Conservation (phyloP, 2,888 invertebrate species). For the Dynastes tityus region DNA sequence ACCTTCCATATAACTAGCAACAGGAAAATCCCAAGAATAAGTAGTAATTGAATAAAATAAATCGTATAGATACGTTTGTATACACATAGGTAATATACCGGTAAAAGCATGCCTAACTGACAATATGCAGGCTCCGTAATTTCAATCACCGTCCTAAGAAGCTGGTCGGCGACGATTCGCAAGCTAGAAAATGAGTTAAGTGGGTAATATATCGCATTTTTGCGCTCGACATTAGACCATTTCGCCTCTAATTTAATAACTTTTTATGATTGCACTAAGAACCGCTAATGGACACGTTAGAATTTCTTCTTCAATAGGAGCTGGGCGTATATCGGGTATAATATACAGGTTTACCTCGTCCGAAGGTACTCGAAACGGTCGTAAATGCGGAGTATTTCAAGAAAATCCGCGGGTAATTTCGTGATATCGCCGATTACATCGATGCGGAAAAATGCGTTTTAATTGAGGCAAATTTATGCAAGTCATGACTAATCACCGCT, state of each 20-base stretch:
- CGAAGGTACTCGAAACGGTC: not conserved
- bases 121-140: not conserved
- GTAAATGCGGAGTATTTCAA: slow-evolving; percentile 3
- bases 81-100: not conserved
- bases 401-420: slow-evolving; percentile 8
- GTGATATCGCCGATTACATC: not conserved
- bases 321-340: not conserved
- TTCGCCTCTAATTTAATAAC: slow-evolving; percentile 29
- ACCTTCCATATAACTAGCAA: not conserved
- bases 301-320: slow-evolving; percentile 13
- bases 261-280: slow-evolving; percentile 19
- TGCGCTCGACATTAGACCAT: slow-evolving; percentile 27
- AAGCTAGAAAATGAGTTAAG: not conserved
- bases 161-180: not conserved
- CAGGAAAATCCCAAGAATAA: not conserved
- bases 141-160: slow-evolving; percentile 3
- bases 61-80: not conserved
- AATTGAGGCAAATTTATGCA: slow-evolving; percentile 15
- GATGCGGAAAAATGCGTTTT: slow-evolving; percentile 11
- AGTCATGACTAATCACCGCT: slow-evolving; percentile 2
- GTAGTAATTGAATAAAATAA: not conserved
- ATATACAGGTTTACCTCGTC: slow-evolving; percentile 10
- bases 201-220: slow-evolving; percentile 32
- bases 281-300: slow-evolving; percentile 18
- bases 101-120: not conserved